Evolutionary conservation across 2,888 invertebrate species (phyloP).

Genomic region (Anthoptus insignis): DNA sequence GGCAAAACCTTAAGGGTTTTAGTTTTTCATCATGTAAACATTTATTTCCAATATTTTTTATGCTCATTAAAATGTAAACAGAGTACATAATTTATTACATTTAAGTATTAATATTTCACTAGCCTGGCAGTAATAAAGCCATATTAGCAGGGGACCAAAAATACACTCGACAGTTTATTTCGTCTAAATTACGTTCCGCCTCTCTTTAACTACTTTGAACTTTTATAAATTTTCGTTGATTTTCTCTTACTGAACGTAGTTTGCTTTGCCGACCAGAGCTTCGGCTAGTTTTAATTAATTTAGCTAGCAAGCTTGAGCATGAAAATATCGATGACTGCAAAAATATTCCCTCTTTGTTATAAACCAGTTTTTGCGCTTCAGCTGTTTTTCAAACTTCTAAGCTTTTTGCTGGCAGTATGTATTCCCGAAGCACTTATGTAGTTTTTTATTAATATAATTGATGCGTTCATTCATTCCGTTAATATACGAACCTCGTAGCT

Average conservation of each 20-base stretch:
- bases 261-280: conserved; percentile 22
- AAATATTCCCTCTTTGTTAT: conserved; percentile 2
- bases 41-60: too few species aligned
- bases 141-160: too few species aligned
- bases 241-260: conserved; percentile 17
- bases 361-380: conserved; percentile 10
- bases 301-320: conserved; percentile 13
- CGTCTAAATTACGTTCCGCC: background rate
- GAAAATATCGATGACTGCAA: conserved; percentile 26
- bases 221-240: conserved; percentile 21
- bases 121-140: too few species aligned
- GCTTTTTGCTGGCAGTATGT: background rate
- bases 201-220: conserved; percentile 16
- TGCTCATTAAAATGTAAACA: too few species aligned
- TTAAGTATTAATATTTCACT: too few species aligned
- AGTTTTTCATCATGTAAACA: too few species aligned
- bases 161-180: too few species aligned
- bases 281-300: conserved; percentile 31
- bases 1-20: too few species aligned
- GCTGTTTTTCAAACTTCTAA: background rate
- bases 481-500: too few species aligned
- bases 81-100: too few species aligned
- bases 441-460: background rate
- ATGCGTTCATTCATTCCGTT: background rate
- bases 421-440: background rate